A percentile compares a stretch with the other conserved stretches of the same genome.
Evolutionary conservation across 2,797 vertebrate genomes (phyloP).

Genomic region (Potorous gilbertii): DNA sequence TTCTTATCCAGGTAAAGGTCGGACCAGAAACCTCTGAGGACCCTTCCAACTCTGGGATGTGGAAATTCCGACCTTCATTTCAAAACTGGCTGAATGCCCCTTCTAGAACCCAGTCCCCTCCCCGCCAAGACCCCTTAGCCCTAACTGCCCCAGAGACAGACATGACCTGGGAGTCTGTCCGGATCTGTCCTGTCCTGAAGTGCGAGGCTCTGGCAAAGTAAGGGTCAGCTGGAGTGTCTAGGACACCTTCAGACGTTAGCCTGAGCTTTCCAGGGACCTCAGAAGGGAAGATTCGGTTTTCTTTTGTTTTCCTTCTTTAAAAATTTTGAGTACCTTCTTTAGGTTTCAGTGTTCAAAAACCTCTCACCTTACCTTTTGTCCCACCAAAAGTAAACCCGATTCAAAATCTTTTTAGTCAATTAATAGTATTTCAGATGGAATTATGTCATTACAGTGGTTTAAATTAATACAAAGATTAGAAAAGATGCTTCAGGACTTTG

Average conservation of each 20-base stretch:
- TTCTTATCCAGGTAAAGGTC: background rate
- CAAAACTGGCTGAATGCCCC: background rate
- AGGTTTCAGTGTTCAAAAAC: slow-evolving; percentile 53
- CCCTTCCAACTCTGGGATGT: background rate
- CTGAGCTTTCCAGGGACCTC: slow-evolving; percentile 26
- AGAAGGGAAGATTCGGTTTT: background rate
- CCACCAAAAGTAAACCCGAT: slow-evolving; percentile 52
- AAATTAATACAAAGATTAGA: slow-evolving; percentile 54
- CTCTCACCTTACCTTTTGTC: slow-evolving; percentile 38
- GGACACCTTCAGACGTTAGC: background rate
- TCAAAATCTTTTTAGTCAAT: slow-evolving; percentile 54
- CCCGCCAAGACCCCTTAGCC: background rate
- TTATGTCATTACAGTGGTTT: slow-evolving; percentile 52
- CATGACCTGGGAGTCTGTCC: background rate
- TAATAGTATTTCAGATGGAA: slow-evolving; percentile 66
- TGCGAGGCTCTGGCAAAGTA: background rate
- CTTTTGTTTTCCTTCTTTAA: slow-evolving; percentile 46
- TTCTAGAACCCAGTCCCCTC: background rate
- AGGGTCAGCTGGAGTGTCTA: background rate
- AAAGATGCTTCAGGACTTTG: slow-evolving; percentile 61
- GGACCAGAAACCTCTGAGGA: background rate
- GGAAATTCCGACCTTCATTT: background rate
- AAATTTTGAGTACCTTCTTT: slow-evolving; percentile 10
- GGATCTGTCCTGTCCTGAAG: background rate
- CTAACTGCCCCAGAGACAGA: too few species aligned